Conservation (phyloP, 2,113 vertebrate genomes). For the Physeter macrocephalus region DNA sequence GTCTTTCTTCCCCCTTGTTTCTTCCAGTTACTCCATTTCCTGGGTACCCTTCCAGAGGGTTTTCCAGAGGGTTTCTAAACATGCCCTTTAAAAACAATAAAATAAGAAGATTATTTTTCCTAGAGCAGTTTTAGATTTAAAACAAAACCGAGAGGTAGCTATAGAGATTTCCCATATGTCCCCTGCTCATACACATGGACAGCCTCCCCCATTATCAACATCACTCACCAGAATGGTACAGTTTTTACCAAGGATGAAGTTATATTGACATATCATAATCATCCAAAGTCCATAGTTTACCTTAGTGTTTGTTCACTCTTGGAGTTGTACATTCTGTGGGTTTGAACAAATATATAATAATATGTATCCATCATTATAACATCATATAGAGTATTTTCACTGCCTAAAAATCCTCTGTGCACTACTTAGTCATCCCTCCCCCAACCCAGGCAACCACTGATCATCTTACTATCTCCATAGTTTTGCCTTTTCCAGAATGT, state of each 20-base stretch:
- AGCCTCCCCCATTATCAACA: neutral
- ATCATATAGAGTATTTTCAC: neutral
- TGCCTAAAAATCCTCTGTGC: neutral
- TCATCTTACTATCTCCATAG: neutral
- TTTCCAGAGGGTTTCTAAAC: neutral
- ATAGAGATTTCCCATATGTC: neutral
- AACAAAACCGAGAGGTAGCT: neutral
- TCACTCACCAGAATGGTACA: neutral
- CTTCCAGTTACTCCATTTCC: neutral
- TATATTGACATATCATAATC: neutral
- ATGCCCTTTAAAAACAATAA: neutral
- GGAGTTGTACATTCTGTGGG: neutral
- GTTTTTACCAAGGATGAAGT: neutral
- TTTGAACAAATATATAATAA: neutral
- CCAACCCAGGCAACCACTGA: neutral
- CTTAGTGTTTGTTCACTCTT: neutral
- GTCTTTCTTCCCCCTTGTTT: neutral
- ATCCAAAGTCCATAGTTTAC: neutral
- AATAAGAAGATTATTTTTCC: neutral
- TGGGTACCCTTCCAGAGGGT: neutral
- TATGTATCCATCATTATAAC: neutral
- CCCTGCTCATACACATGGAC: neutral
- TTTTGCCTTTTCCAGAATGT: neutral
- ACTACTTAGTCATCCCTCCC: neutral
- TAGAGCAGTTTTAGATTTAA: neutral